phyloP scores from a whole-genome alignment of 1,140 invertebrate genomes.

The Drosophila sturtevanti region DNA sequence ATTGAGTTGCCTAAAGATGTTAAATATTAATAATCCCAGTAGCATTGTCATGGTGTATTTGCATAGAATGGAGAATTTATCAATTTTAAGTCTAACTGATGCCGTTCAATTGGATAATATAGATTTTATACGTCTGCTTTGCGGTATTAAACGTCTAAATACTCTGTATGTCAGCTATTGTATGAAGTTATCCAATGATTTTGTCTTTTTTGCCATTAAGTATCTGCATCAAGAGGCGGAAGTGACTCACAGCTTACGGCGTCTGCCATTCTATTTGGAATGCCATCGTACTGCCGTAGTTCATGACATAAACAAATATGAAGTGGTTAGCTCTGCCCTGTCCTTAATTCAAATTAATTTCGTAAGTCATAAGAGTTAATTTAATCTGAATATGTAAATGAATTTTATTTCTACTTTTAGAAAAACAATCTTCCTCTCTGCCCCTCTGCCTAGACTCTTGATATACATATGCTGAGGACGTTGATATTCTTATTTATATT shows the following conservation, averaged over 20 bases:
- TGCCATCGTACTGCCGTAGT: background rate
- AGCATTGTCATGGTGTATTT: slow-evolving; percentile 2
- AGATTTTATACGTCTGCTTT: slow-evolving; percentile 25
- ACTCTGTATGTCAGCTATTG: slow-evolving; percentile 17
- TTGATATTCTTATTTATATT: too few species aligned
- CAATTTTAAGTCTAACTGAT: slow-evolving; percentile 12
- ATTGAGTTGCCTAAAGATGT: background rate
- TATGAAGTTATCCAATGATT: background rate
- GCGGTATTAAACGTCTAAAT: slow-evolving; percentile 7
- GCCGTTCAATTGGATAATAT: background rate
- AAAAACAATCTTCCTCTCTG: background rate
- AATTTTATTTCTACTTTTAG: background rate
- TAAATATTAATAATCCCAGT: slow-evolving; percentile 16
- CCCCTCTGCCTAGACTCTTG: background rate
- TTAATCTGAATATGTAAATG: background rate
- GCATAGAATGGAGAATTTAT: background rate
- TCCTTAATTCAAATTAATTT: background rate
- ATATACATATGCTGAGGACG: background rate
- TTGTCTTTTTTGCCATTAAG: slow-evolving; percentile 9
- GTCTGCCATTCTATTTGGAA: slow-evolving; percentile 19
- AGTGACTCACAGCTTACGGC: background rate
- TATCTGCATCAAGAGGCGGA: slow-evolving; percentile 4
- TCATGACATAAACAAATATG: background rate
- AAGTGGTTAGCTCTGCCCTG: background rate
- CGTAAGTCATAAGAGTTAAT: background rate